Evolutionary conservation across 1,140 invertebrate genomes (phyloP).

Genomic region (Tetramorium simillimum): DNA sequence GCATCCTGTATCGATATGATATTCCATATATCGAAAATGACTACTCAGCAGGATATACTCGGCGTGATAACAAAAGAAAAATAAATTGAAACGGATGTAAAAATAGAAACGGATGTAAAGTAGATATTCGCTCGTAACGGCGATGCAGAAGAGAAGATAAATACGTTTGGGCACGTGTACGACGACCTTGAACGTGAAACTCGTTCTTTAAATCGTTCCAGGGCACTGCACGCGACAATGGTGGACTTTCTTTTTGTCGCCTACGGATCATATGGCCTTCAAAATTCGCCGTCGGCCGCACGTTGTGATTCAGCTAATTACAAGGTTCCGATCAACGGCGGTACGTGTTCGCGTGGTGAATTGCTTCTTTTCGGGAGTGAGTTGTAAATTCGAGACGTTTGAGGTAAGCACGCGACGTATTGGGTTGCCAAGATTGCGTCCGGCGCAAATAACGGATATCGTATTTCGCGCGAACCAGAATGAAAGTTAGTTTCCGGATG

Average conservation of each 20-base stretch:
- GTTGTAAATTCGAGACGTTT: constrained; percentile 50
- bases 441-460: constrained; percentile 41
- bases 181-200: neutral
- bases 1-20: constrained; percentile 33
- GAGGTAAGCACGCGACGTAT: constrained; percentile 45
- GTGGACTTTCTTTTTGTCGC: neutral
- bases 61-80: neutral
- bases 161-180: neutral
- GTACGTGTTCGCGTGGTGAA: constrained; percentile 28
- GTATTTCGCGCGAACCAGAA: constrained; percentile 30
- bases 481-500: constrained; percentile 25
- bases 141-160: neutral
- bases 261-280: neutral
- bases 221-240: neutral
- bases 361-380: constrained; percentile 43
- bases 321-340: neutral
- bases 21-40: constrained; percentile 1
- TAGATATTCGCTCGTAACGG: neutral
- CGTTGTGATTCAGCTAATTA: constrained; percentile 25
- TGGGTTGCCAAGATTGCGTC: constrained; percentile 42
- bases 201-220: neutral
- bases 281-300: neutral
- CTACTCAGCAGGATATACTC: neutral
- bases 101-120: neutral
- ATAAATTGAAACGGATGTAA: neutral